These are phyloP conservation scores for Cyprinodon diabolis DNA, from an alignment of 2,797 vertebrate species.

Conservation along the genomic window DNA sequence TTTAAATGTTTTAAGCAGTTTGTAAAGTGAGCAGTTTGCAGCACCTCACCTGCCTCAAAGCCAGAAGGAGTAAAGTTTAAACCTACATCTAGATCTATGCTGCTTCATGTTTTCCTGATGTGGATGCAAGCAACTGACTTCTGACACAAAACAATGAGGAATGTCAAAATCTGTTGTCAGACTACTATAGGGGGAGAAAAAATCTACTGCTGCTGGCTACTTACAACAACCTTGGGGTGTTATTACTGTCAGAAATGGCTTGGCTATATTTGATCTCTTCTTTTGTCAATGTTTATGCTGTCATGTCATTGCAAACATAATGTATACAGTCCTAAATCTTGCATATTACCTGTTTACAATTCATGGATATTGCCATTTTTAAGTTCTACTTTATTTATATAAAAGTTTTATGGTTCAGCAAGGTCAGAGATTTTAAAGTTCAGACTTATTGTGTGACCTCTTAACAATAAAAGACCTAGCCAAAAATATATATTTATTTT, in stretches of 20 bases:
- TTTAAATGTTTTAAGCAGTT: conserved; percentile 7
- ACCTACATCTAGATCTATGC: conserved; percentile 11
- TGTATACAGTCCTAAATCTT: background rate
- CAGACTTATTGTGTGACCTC: background rate
- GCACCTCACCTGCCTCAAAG: background rate
- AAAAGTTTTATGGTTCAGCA: background rate
- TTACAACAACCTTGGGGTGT: background rate
- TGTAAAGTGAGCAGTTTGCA: background rate
- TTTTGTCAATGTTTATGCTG: background rate
- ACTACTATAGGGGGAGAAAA: background rate
- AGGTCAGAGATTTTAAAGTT: background rate
- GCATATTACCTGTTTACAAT: background rate
- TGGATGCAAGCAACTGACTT: conserved; percentile 4
- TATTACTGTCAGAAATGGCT: conserved; percentile 7
- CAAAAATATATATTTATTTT: background rate
- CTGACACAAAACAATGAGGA: conserved; percentile 1
- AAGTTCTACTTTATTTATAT: background rate
- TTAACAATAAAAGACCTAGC: background rate
- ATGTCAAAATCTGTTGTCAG: conserved; percentile 3
- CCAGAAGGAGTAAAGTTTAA: conserved; percentile 1
- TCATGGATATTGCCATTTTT: background rate
- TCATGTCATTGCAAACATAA: background rate
- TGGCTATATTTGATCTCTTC: background rate
- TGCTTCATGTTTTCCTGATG: conserved; percentile 1
- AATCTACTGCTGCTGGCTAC: background rate